Conservation (phyloP, 2,113 vertebrate genomes). For the Myotis brandtii region DNA sequence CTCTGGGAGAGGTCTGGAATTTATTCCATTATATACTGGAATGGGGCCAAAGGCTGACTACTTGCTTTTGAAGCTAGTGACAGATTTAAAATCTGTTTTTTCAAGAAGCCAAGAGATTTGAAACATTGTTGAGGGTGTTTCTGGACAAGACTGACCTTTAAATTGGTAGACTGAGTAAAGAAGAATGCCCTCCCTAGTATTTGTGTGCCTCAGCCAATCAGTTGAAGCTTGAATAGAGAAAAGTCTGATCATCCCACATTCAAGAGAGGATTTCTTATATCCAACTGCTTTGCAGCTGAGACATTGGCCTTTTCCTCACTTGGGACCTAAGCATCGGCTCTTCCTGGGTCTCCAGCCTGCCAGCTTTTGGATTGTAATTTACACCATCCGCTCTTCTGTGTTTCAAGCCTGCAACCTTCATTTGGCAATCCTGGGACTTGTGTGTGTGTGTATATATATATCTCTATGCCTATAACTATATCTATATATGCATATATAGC, state of each 20-base stretch:
- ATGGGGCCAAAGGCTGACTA: background rate
- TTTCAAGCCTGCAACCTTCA: background rate
- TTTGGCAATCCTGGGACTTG: background rate
- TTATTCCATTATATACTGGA: conserved; percentile 34
- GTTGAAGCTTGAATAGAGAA: background rate
- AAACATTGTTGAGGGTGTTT: background rate
- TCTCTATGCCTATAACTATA: background rate
- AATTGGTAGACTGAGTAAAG: background rate
- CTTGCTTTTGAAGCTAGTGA: conserved; percentile 15
- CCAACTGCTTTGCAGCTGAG: background rate
- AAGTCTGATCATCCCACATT: background rate
- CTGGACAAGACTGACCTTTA: background rate
- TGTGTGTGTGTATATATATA: background rate
- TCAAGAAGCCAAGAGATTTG: conserved; percentile 44
- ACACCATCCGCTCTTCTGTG: background rate
- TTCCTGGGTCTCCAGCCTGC: background rate
- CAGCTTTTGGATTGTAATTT: background rate
- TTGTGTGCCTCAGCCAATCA: background rate
- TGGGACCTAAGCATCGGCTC: background rate
- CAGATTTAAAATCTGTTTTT: conserved; percentile 56
- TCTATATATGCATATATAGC: too few species aligned
- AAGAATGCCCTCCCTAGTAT: background rate
- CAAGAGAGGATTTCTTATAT: background rate
- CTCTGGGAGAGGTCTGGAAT: conserved; percentile 17
- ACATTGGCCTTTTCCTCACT: background rate